Evolutionary conservation across 2,113 vertebrate species (phyloP).

Genomic region (Deroptyus accipitrinus): DNA sequence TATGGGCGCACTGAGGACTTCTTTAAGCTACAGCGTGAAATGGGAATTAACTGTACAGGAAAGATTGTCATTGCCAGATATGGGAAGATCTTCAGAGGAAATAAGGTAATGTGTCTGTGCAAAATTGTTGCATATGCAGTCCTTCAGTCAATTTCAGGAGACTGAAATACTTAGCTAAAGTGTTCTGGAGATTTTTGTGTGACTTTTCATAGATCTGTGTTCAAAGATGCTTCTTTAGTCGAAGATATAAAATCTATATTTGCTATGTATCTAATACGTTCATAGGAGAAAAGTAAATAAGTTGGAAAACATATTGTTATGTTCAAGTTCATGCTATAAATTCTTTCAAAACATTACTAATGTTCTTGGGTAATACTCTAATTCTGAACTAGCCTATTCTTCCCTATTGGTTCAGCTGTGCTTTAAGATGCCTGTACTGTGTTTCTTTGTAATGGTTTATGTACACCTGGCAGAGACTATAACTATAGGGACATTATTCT

Average conservation of each 20-base stretch:
- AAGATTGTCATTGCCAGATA: conserved; percentile 96
- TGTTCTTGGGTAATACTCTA: not conserved
- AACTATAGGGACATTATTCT: not conserved
- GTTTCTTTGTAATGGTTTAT: not conserved
- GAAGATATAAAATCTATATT: not conserved
- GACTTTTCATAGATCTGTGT: not conserved
- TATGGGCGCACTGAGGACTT: conserved; percentile 93
- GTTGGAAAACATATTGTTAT: not conserved
- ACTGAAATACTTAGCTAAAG: not conserved
- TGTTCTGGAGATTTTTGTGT: not conserved
- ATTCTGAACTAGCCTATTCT: not conserved
- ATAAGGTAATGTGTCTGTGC: conserved; percentile 80
- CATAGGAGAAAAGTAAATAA: not conserved
- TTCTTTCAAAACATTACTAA: not conserved
- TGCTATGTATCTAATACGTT: not conserved
- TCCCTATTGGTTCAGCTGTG: not conserved
- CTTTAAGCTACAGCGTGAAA: conserved; percentile 79
- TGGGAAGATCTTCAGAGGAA: conserved; percentile 95
- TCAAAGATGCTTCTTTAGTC: not conserved
- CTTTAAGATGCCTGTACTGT: not conserved
- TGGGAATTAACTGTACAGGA: conserved; percentile 85
- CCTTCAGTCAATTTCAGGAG: not conserved
- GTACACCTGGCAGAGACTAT: not conserved
- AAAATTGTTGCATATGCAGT: not conserved
- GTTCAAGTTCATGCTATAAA: not conserved